These are phyloP conservation scores for Gymnarchus niloticus DNA, from an alignment of 2,113 vertebrate genomes.

Conservation along the genomic window DNA sequence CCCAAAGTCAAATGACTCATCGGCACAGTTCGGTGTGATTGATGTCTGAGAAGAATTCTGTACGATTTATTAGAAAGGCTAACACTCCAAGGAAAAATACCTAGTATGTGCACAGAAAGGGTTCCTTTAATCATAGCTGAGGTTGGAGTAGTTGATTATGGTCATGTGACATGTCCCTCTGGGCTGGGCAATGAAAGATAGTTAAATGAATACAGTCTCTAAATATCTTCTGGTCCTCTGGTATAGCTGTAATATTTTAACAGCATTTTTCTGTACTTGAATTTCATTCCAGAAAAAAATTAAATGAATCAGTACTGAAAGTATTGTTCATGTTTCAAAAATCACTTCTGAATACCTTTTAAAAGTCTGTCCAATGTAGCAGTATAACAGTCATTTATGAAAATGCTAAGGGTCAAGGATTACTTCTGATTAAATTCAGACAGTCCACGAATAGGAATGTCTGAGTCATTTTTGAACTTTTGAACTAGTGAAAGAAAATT, in stretches of 20 bases:
- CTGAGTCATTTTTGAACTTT: background rate
- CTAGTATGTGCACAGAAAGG: background rate
- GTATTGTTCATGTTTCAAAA: background rate
- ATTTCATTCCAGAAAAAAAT: background rate
- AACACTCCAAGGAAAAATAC: background rate
- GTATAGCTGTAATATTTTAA: background rate
- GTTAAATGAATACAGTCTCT: background rate
- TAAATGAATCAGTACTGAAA: background rate
- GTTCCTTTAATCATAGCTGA: background rate
- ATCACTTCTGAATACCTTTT: background rate
- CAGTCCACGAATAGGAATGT: background rate
- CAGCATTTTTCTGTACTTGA: background rate
- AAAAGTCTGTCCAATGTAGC: background rate
- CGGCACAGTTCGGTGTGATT: background rate
- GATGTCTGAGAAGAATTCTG: background rate
- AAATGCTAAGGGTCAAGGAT: too few relatives aligned
- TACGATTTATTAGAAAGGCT: background rate
- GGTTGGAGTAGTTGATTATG: background rate
- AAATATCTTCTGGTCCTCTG: background rate
- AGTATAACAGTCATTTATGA: background rate
- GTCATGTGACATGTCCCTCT: background rate
- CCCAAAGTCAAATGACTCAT: background rate
- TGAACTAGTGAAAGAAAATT: background rate
- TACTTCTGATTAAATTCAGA: too few relatives aligned
- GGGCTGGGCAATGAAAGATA: background rate